These are phyloP conservation scores for Nomada ruficornis DNA, from an alignment of 2,888 invertebrate species.

Conservation along the genomic window DNA sequence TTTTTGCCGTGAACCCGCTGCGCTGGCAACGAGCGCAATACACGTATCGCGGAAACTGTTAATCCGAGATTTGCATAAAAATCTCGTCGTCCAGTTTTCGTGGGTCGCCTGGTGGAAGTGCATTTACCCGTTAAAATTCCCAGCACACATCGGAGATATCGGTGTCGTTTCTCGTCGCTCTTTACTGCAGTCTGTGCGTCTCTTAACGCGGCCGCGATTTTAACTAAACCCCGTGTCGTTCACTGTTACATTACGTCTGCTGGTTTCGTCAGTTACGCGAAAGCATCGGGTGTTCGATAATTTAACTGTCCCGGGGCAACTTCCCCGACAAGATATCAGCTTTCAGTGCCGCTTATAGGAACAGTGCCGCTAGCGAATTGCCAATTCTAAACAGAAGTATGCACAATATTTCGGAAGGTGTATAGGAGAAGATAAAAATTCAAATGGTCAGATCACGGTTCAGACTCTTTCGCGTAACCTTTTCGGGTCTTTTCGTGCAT, in stretches of 20 bases:
- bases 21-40: no score
- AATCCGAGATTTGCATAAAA: slow-evolving; percentile 56
- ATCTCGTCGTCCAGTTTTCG: slow-evolving; percentile 26
- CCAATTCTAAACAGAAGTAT: not conserved
- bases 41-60: slow-evolving; percentile 24
- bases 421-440: not conserved
- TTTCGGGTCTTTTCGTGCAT: not conserved
- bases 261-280: not conserved
- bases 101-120: slow-evolving; percentile 28
- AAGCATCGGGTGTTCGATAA: not conserved
- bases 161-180: slow-evolving; percentile 21
- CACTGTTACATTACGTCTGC: slow-evolving; percentile 1
- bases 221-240: slow-evolving; percentile 2
- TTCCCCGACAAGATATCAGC: not conserved
- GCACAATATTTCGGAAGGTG: not conserved
- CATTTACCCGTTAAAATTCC: slow-evolving; percentile 60
- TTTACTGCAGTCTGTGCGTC: slow-evolving; percentile 16
- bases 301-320: not conserved
- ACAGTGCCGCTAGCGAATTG: not conserved
- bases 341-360: not conserved
- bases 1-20: slow-evolving; percentile 19
- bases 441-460: not conserved
- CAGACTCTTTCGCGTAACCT: not conserved
- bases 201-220: slow-evolving; percentile 21
- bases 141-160: slow-evolving; percentile 8